A percentile compares a stretch with the other conserved stretches of the same genome.
Conservation (phyloP, 2,888 invertebrate genomes). For the Adelognathus sp. region DNA sequence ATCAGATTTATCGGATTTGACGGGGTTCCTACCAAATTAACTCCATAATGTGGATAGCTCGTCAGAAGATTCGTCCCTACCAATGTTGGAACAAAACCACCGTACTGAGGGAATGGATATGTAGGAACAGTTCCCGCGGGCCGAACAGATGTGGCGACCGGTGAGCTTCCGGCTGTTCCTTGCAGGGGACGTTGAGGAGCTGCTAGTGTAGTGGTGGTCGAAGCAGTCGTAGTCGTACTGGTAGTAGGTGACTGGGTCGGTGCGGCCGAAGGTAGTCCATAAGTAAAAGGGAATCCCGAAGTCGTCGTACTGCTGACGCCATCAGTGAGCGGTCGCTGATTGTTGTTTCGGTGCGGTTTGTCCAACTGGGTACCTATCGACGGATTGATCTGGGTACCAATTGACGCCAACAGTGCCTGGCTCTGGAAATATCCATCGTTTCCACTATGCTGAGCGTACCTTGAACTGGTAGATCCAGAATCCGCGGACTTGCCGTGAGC, state of each 20-base stretch:
- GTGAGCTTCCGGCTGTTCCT: slow-evolving; percentile 58
- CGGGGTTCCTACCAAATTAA: slow-evolving; percentile 29
- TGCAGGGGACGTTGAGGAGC: slow-evolving; percentile 56
- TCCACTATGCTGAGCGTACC: slow-evolving; percentile 68
- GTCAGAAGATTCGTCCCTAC: slow-evolving; percentile 66
- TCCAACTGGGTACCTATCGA: slow-evolving; percentile 52
- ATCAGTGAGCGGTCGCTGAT: slow-evolving; percentile 37
- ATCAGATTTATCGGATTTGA: slow-evolving; percentile 54
- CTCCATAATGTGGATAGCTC: slow-evolving; percentile 65
- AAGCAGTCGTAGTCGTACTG: slow-evolving; percentile 54
- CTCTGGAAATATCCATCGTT: slow-evolving; percentile 63
- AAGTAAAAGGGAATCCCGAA: slow-evolving; percentile 45
- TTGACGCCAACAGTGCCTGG: slow-evolving; percentile 48
- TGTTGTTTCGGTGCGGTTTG: slow-evolving; percentile 36
- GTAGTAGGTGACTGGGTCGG: slow-evolving; percentile 58
- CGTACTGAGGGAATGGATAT: slow-evolving; percentile 67
- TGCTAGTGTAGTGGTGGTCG: slow-evolving; percentile 42
- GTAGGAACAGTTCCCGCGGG: slow-evolving; percentile 46
- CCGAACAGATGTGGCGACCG: slow-evolving; percentile 58
- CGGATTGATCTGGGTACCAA: slow-evolving; percentile 43
- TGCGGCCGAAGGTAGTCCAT: slow-evolving; percentile 37
- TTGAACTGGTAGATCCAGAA: slow-evolving; percentile 42
- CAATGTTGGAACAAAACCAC: slow-evolving; percentile 73
- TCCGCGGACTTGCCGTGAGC: slow-evolving; percentile 63
- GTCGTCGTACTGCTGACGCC: slow-evolving; percentile 59